Percentiles rank a stretch among this genome's conserved stretches.
Conservation (phyloP, 1,140 invertebrate species). For the Mactra quadrangularis region DNA sequence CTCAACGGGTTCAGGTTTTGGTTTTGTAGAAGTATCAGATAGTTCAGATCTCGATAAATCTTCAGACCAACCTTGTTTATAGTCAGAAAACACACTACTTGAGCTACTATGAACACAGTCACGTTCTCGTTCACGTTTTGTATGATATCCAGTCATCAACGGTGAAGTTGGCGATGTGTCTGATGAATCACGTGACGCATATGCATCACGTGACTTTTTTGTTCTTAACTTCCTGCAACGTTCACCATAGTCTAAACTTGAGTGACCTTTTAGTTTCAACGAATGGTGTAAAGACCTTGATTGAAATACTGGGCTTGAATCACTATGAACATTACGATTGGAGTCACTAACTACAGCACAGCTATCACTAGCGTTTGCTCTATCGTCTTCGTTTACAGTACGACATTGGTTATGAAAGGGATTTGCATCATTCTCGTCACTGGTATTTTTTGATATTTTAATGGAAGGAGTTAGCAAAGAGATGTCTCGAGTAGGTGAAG, state of each 20-base stretch:
- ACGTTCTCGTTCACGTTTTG: background rate
- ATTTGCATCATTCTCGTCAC: no score
- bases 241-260: no score
- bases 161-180: constrained; percentile 5
- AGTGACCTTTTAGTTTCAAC: no score
- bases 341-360: no score
- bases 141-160: background rate
- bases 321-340: no score
- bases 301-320: no score
- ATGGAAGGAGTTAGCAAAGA: background rate
- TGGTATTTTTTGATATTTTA: background rate
- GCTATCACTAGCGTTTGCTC: no score
- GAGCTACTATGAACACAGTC: constrained; percentile 45
- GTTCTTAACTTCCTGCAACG: no score
- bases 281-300: no score
- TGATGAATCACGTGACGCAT: constrained; percentile 5
- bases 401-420: no score
- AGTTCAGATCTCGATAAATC: background rate
- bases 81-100: constrained; percentile 45
- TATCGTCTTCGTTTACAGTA: no score
- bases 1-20: constrained; percentile 1
- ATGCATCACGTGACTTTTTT: constrained; percentile 11
- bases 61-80: background rate
- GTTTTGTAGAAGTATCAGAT: background rate
- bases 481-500: constrained; percentile 10